Evolutionary conservation across 2,113 vertebrate species (phyloP).

Genomic region (Regulus satrapa): DNA sequence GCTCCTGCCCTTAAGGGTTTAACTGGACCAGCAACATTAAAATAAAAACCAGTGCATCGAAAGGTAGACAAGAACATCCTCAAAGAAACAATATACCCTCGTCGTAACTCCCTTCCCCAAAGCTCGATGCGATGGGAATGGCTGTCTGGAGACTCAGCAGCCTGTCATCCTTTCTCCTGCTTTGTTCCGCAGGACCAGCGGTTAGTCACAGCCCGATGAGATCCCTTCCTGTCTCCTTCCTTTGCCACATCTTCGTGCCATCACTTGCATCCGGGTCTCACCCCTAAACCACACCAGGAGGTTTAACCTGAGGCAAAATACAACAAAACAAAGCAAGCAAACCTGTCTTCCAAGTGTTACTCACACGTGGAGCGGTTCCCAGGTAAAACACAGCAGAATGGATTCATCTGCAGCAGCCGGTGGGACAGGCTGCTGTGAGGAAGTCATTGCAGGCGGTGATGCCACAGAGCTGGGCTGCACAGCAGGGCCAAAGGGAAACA

Average conservation of each 20-base stretch:
- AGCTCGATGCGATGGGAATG: background rate
- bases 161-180: conserved; percentile 38
- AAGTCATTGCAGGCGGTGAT: background rate
- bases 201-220: background rate
- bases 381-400: background rate
- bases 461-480: background rate
- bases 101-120: background rate
- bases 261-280: conserved; percentile 22
- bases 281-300: conserved; percentile 20
- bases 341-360: background rate
- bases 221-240: conserved; percentile 23
- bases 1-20: background rate
- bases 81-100: background rate
- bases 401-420: background rate
- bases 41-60: background rate
- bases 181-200: background rate
- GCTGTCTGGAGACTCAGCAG: background rate
- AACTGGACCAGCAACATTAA: background rate
- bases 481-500: background rate
- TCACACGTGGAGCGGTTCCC: background rate
- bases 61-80: background rate
- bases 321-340: conserved; percentile 13
- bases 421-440: background rate
- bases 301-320: conserved; percentile 44
- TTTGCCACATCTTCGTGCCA: conserved; percentile 15